These are phyloP conservation scores for Mus musculus DNA, from an alignment of 2,113 vertebrate genomes.

Conservation along the genomic window DNA sequence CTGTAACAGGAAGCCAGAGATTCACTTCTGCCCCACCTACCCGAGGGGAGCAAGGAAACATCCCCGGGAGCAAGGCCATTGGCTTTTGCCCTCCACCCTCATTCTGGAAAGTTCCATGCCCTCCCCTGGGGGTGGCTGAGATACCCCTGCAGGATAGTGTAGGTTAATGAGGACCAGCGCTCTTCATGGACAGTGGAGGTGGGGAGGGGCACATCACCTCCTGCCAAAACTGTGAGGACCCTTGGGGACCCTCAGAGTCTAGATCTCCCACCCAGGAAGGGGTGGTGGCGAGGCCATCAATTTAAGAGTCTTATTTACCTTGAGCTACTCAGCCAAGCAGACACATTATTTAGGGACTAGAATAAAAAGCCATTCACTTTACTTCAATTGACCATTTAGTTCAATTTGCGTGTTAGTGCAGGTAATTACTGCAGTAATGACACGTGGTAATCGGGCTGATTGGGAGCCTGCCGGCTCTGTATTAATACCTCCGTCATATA, in stretches of 20 bases:
- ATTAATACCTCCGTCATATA: constrained; percentile 77
- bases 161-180: not conserved
- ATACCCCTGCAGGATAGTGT: not conserved
- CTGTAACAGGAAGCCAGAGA: constrained; percentile 70
- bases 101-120: constrained; percentile 64
- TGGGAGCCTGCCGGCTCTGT: constrained; percentile 82
- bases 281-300: constrained; percentile 58
- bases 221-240: rapidly evolving
- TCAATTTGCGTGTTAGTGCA: constrained; percentile 87
- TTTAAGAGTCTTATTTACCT: constrained; percentile 86
- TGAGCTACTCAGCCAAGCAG: constrained; percentile 84
- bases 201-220: not conserved
- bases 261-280: not conserved
- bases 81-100: constrained; percentile 56
- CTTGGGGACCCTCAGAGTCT: not conserved
- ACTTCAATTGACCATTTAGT: constrained; percentile 88
- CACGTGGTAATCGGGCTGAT: constrained; percentile 78
- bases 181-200: rapidly evolving
- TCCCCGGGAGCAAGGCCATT: not conserved
- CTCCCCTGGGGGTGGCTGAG: not conserved
- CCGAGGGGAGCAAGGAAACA: constrained; percentile 51
- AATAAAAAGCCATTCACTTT: constrained; percentile 89
- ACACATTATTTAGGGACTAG: constrained; percentile 87
- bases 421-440: constrained; percentile 88
- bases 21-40: constrained; percentile 50